A percentile compares a stretch with the other conserved stretches of the same genome.
These are phyloP conservation scores for Philereme transversata DNA, from an alignment of 2,888 invertebrate species.

Conservation along the genomic window DNA sequence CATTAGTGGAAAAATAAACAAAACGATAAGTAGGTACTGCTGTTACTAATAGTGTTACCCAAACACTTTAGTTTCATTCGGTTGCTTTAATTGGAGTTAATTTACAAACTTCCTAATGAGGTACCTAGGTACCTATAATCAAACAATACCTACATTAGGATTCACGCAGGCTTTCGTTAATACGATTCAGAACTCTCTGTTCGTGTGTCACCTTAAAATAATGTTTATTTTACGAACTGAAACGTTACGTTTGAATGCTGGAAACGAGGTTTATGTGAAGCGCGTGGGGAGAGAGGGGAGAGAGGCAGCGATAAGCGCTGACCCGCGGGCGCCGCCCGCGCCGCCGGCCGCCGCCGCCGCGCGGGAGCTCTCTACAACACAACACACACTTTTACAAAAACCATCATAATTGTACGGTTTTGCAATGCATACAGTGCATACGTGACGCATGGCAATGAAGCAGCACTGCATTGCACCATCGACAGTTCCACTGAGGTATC, in stretches of 20 bases:
- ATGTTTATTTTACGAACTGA: no score
- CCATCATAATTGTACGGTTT: neutral
- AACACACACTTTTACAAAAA: neutral
- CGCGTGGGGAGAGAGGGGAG: slow-evolving; percentile 7
- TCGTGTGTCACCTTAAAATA: no score
- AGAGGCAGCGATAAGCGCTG: slow-evolving; percentile 48
- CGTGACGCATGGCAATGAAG: neutral
- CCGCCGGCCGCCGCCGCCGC: neutral
- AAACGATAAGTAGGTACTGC: no score
- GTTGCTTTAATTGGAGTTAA: no score
- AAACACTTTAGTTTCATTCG: no score
- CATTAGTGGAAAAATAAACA: no score
- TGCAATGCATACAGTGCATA: neutral
- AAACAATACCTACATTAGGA: no score
- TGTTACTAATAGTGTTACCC: no score
- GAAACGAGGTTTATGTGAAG: slow-evolving; percentile 28
- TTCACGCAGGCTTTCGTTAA: no score
- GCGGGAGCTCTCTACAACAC: neutral
- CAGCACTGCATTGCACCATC: neutral
- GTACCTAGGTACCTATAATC: no score
- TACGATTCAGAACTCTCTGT: no score
- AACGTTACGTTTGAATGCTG: slow-evolving; percentile 12
- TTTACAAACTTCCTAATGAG: no score
- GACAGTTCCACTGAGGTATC: neutral
- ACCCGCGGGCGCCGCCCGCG: slow-evolving; percentile 41